Evolutionary conservation across 2,888 invertebrate species (phyloP).

Genomic region (Dinocampus coccinellae): DNA sequence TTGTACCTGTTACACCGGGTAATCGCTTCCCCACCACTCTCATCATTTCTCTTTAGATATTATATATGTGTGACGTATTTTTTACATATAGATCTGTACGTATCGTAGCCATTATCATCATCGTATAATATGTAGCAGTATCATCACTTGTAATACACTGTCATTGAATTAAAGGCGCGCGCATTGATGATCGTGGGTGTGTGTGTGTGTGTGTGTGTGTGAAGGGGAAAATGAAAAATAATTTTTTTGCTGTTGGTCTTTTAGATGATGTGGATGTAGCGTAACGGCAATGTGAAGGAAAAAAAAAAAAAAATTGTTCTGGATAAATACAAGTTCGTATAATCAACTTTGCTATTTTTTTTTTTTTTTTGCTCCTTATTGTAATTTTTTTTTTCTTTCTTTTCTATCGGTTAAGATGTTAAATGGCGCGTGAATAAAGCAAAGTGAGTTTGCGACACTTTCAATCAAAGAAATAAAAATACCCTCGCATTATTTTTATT

Average conservation of each 20-base stretch:
- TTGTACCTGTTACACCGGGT: slow-evolving; percentile 57
- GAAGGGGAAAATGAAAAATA: not conserved
- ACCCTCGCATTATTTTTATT: not conserved
- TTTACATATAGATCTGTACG: not conserved
- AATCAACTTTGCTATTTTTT: slow-evolving; percentile 2
- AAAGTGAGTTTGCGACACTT: slow-evolving; percentile 23
- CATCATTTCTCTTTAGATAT: slow-evolving; percentile 34
- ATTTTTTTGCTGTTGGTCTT: not conserved
- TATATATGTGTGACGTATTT: not conserved
- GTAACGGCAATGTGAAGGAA: slow-evolving; percentile 6
- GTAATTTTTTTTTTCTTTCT: not conserved
- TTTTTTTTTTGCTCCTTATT: too few relatives aligned
- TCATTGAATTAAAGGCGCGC: slow-evolving; percentile 12
- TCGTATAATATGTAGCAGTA: too few relatives aligned
- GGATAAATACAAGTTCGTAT: not conserved
- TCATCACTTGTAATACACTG: slow-evolving; percentile 20
- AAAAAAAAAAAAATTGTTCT: slow-evolving; percentile 1
- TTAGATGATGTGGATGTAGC: slow-evolving; percentile 1
- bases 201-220: not conserved
- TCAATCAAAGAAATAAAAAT: slow-evolving; percentile 20
- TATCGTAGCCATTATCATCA: slow-evolving; percentile 1
- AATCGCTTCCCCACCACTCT: slow-evolving; percentile 55
- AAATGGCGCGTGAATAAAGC: slow-evolving; percentile 12
- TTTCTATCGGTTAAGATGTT: not conserved
- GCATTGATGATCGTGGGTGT: too few relatives aligned